Conservation (phyloP, 2,113 vertebrate genomes). For the Passer domesticus region DNA sequence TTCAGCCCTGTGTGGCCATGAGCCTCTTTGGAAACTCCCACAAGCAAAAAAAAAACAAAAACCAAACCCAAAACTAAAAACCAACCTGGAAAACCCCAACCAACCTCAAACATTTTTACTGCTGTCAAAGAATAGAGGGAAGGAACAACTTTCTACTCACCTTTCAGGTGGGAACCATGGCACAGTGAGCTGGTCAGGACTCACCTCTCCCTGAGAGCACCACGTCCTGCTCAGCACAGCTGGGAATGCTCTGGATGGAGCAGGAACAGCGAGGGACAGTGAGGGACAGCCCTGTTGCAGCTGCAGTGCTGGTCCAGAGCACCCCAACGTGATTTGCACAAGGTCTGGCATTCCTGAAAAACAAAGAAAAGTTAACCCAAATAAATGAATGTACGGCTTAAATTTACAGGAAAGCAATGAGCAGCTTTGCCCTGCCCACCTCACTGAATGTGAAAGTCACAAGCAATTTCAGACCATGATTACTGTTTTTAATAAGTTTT, state of each 20-base stretch:
- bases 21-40: not conserved
- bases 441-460: not conserved
- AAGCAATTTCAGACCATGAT: not conserved
- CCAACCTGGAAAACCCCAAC: not conserved
- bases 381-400: not conserved
- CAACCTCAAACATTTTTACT: not conserved
- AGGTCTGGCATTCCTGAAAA: not conserved
- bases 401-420: not conserved
- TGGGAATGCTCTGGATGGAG: rapidly evolving
- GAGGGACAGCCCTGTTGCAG: rapidly evolving
- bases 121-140: not conserved
- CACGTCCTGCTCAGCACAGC: rapidly evolving
- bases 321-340: not conserved
- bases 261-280: not conserved
- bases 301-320: not conserved
- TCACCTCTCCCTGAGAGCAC: not conserved
- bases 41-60: not conserved
- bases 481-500: not conserved
- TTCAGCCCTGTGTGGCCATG: not conserved
- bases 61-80: no score
- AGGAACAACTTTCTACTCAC: not conserved
- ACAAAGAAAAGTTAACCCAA: not conserved
- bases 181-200: not conserved
- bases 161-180: not conserved
- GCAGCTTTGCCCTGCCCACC: not conserved